A percentile compares a stretch with the other conserved stretches of the same genome.
Conservation (phyloP, 2,888 invertebrate genomes). For the Brachyopa scutellaris region DNA sequence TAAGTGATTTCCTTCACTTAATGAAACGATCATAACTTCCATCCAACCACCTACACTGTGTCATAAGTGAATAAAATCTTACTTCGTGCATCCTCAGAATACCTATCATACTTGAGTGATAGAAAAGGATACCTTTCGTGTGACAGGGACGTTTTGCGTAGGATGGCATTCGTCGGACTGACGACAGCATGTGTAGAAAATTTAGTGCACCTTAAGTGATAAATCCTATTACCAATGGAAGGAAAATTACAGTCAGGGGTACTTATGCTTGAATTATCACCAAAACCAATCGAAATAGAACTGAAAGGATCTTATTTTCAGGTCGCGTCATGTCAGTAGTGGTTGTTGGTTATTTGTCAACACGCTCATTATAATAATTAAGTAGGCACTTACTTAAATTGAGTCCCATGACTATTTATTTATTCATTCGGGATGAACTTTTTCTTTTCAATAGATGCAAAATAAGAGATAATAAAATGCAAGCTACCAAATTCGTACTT, state of each 20-base stretch:
- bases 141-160: background rate
- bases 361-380: background rate
- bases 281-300: background rate
- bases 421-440: too few relatives aligned
- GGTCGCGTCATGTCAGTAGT: too few relatives aligned
- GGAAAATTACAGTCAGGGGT: too few relatives aligned
- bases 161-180: background rate
- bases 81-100: background rate
- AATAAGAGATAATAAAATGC: too few relatives aligned
- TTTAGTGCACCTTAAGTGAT: background rate
- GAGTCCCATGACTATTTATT: background rate
- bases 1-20: background rate
- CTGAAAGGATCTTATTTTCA: background rate
- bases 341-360: background rate
- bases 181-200: background rate
- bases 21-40: background rate
- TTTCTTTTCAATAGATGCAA: too few relatives aligned
- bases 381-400: too few relatives aligned
- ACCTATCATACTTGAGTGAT: background rate
- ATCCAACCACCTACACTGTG: background rate
- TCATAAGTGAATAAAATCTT: background rate
- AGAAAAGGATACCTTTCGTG: too few relatives aligned
- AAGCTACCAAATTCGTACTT: too few relatives aligned
- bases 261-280: too few relatives aligned
- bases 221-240: background rate